phyloP scores from a whole-genome alignment of 2,113 vertebrate species.

The Lanius collurio region DNA sequence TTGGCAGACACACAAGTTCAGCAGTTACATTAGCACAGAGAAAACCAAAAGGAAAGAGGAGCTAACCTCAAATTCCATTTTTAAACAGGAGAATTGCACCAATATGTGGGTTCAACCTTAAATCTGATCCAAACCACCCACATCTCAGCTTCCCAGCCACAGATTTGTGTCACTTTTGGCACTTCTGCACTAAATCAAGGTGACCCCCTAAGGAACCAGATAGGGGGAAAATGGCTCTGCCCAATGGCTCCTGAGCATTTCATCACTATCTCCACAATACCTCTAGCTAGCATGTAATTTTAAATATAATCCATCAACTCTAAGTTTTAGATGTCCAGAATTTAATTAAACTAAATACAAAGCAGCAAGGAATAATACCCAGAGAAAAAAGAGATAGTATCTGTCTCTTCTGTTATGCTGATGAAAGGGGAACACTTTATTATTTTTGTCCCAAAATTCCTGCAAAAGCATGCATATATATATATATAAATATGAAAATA shows the following conservation, averaged over 20 bases:
- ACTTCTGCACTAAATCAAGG: background rate
- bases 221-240: background rate
- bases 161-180: background rate
- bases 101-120: background rate
- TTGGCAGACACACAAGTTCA: background rate
- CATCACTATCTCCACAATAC: background rate
- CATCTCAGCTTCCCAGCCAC: background rate
- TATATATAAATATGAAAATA: background rate
- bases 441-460: background rate
- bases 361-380: background rate
- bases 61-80: background rate
- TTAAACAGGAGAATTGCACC: background rate
- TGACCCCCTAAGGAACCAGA: background rate
- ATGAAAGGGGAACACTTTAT: background rate
- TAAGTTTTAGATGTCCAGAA: background rate
- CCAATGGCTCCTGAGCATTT: background rate
- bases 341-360: slow-evolving; percentile 33
- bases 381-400: slow-evolving; percentile 6
- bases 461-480: background rate
- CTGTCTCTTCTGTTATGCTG: background rate
- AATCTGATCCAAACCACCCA: background rate
- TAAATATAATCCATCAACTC: background rate
- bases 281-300: background rate
- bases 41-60: background rate
- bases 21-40: background rate